These are phyloP conservation scores for Drosophila miranda DNA, from an alignment of 1,140 invertebrate species.

Conservation along the genomic window DNA sequence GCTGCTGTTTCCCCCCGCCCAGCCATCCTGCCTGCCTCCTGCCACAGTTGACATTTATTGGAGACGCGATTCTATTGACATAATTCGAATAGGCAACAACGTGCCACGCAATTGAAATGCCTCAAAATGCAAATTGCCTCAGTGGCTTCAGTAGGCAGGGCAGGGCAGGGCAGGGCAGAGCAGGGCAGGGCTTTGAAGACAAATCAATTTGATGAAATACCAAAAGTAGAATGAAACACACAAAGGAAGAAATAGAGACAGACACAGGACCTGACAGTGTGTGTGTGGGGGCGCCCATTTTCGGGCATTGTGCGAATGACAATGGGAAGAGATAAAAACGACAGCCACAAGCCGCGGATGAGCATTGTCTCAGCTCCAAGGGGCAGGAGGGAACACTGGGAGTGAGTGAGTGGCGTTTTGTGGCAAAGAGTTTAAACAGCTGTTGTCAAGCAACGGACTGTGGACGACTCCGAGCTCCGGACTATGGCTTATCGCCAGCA, in stretches of 20 bases:
- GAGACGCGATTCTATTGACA: conserved; percentile 73
- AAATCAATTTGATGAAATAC: conserved; percentile 70
- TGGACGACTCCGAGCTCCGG: background rate
- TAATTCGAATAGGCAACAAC: conserved; percentile 76
- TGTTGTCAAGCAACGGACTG: conserved; percentile 27
- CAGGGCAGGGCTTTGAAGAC: conserved; percentile 31
- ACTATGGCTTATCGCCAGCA: conserved; percentile 54
- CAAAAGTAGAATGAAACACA: conserved; percentile 7
- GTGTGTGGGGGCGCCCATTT: conserved; percentile 36
- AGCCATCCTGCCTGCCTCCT: conserved; percentile 22
- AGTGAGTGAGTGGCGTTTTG: conserved; percentile 42
- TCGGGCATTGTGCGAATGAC: conserved; percentile 67
- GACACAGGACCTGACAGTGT: conserved; percentile 36
- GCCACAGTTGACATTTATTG: conserved; percentile 67
- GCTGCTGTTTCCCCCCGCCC: background rate
- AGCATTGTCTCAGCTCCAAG: conserved; percentile 59
- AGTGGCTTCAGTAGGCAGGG: background rate
- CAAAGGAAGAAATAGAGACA: conserved; percentile 1
- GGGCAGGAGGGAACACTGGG: background rate
- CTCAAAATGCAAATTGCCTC: conserved; percentile 73
- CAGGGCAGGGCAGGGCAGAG: conserved; percentile 37
- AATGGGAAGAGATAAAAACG: conserved; percentile 70
- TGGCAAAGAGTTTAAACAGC: conserved; percentile 64
- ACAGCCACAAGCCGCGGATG: conserved; percentile 59
- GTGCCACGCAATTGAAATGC: conserved; percentile 74